These are phyloP conservation scores for Saccostrea cuccullata DNA, from an alignment of 1,140 invertebrate genomes.

Conservation along the genomic window DNA sequence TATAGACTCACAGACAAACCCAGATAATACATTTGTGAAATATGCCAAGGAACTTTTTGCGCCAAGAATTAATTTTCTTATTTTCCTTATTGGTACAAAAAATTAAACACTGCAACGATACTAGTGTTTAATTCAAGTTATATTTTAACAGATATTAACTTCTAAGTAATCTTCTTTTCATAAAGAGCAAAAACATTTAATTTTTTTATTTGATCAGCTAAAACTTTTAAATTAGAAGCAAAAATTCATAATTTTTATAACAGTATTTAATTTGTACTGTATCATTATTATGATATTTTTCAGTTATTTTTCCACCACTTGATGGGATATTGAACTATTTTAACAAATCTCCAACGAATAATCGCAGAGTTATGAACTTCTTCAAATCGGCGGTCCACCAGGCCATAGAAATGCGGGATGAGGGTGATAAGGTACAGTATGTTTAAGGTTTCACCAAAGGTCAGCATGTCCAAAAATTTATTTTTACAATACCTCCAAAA, in stretches of 20 bases:
- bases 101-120: no score
- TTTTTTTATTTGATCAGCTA: no score
- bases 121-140: no score
- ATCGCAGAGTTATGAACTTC: conserved; percentile 13
- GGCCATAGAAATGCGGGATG: conserved; percentile 35
- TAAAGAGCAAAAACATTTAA: no score
- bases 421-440: conserved; percentile 35
- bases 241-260: not conserved
- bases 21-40: conserved; percentile 71
- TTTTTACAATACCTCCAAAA: no score
- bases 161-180: no score
- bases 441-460: no score
- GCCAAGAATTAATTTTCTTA: not conserved
- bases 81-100: conserved; percentile 45
- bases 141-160: no score
- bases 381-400: conserved; percentile 5
- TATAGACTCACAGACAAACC: conserved; percentile 81
- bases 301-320: not conserved
- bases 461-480: no score
- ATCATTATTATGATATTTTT: not conserved
- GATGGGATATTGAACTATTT: conserved; percentile 9
- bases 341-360: not conserved
- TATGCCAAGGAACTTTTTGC: conserved; percentile 48
- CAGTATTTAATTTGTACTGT: conserved; percentile 7
- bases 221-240: no score